phyloP scores from a whole-genome alignment of 2,888 invertebrate genomes.

The Xylota segnis region DNA sequence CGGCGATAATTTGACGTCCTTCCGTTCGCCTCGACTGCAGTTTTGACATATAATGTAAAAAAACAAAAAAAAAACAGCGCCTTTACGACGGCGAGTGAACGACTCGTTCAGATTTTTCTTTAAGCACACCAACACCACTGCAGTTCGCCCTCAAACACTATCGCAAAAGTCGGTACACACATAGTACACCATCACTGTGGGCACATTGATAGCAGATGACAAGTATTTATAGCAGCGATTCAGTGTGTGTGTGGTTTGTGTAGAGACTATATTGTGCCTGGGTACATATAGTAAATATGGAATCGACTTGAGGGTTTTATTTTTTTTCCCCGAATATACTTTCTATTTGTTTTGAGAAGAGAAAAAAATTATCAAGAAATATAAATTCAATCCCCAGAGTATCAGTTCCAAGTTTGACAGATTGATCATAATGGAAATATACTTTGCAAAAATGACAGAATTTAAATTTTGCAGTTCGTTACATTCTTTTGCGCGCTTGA shows the following conservation, averaged over 20 bases:
- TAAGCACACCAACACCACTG: conserved; percentile 9
- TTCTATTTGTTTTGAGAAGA: conserved; percentile 24
- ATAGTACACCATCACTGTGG: neutral
- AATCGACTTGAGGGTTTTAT: conserved; percentile 18
- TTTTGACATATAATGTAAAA: conserved; percentile 61
- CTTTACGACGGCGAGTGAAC: conserved; percentile 47
- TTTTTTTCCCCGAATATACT: conserved; percentile 32
- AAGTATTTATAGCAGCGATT: conserved; percentile 53
- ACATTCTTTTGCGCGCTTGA: conserved; percentile 27
- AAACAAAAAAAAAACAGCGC: conserved; percentile 40
- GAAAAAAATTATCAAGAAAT: neutral
- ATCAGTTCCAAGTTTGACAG: conserved; percentile 16
- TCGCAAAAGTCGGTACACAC: too few species aligned
- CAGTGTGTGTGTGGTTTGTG: conserved; percentile 38
- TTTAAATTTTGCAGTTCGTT: conserved; percentile 38
- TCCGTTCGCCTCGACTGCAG: conserved; percentile 51
- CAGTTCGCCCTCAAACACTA: neutral
- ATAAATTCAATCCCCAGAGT: conserved; percentile 5
- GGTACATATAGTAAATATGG: conserved; percentile 38
- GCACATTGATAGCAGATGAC: conserved; percentile 15
- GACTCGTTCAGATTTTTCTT: conserved; percentile 52
- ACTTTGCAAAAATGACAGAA: neutral
- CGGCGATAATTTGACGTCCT: conserved; percentile 58
- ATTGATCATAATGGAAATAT: neutral
- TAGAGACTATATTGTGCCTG: conserved; percentile 26